phyloP scores from a whole-genome alignment of 2,888 invertebrate species.

The Frankliniella intonsa region DNA sequence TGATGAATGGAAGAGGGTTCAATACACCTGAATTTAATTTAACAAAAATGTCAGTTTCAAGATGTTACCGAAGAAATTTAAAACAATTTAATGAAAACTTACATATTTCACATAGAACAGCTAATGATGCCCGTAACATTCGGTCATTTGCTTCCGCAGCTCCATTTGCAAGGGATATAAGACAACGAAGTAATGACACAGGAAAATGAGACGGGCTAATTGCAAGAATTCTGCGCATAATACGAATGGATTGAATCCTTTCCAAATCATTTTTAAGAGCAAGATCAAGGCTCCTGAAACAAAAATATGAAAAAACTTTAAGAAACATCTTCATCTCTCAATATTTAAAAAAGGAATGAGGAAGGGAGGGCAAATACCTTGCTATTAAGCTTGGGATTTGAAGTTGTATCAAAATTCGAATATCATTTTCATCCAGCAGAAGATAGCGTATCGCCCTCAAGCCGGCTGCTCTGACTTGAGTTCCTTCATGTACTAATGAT shows the following conservation, averaged over 20 bases:
- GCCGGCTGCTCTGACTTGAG: slow-evolving; percentile 84
- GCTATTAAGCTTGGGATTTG: slow-evolving; percentile 80
- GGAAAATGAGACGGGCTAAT: slow-evolving; percentile 66
- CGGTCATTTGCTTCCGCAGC: slow-evolving; percentile 75
- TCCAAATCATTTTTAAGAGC: slow-evolving; percentile 75
- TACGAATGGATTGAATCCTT: slow-evolving; percentile 82
- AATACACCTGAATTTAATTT: slow-evolving; percentile 59
- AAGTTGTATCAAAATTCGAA: slow-evolving; percentile 71
- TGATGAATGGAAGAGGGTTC: slow-evolving; percentile 74
- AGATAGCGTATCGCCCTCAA: slow-evolving; percentile 82
- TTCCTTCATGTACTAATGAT: slow-evolving; percentile 77
- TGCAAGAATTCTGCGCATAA: slow-evolving; percentile 66
- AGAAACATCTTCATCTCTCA: background rate
- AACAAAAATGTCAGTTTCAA: slow-evolving; percentile 28
- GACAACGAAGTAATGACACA: slow-evolving; percentile 68
- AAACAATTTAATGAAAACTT: slow-evolving; percentile 41
- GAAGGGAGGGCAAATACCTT: slow-evolving; percentile 49
- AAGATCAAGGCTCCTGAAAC: slow-evolving; percentile 77
- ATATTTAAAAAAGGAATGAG: too few relatives aligned
- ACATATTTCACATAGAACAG: slow-evolving; percentile 85
- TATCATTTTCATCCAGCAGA: slow-evolving; percentile 70
- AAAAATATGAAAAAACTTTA: slow-evolving; percentile 31
- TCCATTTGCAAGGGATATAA: slow-evolving; percentile 78
- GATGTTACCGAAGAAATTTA: slow-evolving; percentile 22
- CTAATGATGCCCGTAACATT: slow-evolving; percentile 77